Evolutionary conservation across 2,797 vertebrate genomes (phyloP).

Genomic region (Propithecus deckenii): DNA sequence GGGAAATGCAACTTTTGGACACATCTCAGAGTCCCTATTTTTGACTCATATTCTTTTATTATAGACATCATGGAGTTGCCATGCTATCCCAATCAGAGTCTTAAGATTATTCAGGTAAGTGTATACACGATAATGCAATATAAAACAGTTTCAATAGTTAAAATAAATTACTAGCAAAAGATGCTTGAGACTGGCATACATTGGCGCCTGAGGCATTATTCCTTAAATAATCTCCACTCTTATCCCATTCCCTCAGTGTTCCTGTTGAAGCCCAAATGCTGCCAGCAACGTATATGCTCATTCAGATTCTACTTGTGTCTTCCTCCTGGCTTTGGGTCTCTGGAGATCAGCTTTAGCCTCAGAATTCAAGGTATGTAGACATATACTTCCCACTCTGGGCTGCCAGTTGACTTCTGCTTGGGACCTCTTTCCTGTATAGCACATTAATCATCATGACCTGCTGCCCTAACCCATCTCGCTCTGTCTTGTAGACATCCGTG

Average conservation of each 20-base stretch:
- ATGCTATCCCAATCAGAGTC: background rate
- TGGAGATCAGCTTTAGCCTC: slow-evolving; percentile 3
- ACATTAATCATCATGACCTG: background rate
- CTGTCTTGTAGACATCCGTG: background rate
- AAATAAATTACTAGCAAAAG: slow-evolving; percentile 12
- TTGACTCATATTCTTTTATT: background rate
- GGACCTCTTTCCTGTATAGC: background rate
- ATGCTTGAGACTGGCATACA: background rate
- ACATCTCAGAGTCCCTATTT: background rate
- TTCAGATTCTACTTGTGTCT: background rate
- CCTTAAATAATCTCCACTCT: background rate
- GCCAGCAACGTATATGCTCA: background rate
- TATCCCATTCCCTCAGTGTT: background rate
- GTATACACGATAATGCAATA: background rate
- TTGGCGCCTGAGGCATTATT: background rate
- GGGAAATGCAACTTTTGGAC: background rate
- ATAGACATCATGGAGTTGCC: background rate
- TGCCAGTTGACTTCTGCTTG: slow-evolving; percentile 25
- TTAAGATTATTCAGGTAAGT: slow-evolving; percentile 6
- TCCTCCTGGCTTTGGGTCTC: background rate
- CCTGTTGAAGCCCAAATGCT: background rate
- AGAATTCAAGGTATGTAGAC: background rate
- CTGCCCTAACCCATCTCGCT: background rate
- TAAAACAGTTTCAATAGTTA: background rate
- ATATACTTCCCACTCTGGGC: background rate